These are phyloP conservation scores for Sciurus carolinensis DNA, from an alignment of 2,797 vertebrate genomes.

Conservation along the genomic window DNA sequence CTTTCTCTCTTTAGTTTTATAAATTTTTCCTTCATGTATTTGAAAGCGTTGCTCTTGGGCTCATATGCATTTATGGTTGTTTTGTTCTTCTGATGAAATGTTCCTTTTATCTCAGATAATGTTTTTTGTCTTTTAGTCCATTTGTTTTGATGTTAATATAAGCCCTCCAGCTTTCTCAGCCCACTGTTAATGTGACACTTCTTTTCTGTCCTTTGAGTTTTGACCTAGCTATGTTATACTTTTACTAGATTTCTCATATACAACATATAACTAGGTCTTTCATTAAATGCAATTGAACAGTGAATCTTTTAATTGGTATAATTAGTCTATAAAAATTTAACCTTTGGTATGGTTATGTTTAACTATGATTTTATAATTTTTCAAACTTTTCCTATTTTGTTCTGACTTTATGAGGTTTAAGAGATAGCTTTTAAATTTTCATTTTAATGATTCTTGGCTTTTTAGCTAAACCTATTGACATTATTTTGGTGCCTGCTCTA, in stretches of 20 bases:
- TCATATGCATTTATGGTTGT: not conserved
- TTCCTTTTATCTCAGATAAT: not conserved
- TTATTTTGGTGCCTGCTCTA: not conserved
- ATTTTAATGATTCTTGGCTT: not conserved
- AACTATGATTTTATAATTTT: constrained; percentile 31
- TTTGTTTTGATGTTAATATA: not conserved
- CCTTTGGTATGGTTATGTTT: not conserved
- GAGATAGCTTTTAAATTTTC: not conserved
- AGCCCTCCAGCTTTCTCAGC: not conserved
- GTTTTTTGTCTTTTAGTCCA: not conserved
- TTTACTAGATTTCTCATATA: not conserved
- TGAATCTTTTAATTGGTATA: not conserved
- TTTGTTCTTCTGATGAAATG: not conserved
- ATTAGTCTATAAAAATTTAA: constrained; percentile 28
- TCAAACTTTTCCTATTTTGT: not conserved
- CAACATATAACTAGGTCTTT: not conserved
- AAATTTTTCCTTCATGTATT: not conserved
- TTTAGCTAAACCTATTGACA: not conserved
- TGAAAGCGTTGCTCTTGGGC: not conserved
- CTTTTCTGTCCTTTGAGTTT: not conserved
- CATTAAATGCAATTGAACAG: not conserved
- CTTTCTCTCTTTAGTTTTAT: not conserved
- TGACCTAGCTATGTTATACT: not conserved
- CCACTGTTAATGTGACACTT: not conserved
- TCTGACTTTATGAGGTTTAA: not conserved